phyloP scores from a whole-genome alignment of 2,797 vertebrate species.

The Cichlasoma orientale region DNA sequence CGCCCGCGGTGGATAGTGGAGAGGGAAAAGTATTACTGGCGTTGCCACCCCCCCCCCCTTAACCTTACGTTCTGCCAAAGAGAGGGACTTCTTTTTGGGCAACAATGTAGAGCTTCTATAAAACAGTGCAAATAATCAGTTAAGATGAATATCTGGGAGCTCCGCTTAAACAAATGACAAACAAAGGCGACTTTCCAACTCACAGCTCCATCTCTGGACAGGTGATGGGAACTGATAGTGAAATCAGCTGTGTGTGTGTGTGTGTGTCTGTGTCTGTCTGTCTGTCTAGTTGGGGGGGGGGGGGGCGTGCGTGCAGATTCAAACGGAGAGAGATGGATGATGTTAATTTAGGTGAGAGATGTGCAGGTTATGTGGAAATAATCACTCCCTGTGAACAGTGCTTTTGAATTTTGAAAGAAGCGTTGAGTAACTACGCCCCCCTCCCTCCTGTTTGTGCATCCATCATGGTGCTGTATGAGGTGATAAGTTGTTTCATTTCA shows the following conservation, averaged over 20 bases:
- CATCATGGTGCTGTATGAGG: slow-evolving; percentile 3
- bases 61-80: slow-evolving; percentile 19
- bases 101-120: slow-evolving; percentile 10
- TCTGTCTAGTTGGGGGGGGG: neutral
- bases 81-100: slow-evolving; percentile 5
- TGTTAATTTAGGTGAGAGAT: slow-evolving; percentile 73
- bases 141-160: slow-evolving; percentile 18
- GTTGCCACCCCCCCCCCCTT: neutral
- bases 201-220: slow-evolving; percentile 55
- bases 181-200: slow-evolving; percentile 29
- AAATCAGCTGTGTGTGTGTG: slow-evolving; percentile 1
- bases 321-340: slow-evolving; percentile 72
- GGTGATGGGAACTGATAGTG: slow-evolving; percentile 49
- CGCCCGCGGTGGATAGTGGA: slow-evolving; percentile 12
- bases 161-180: slow-evolving; percentile 28
- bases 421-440: slow-evolving; percentile 29
- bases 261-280: neutral
- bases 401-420: slow-evolving; percentile 55
- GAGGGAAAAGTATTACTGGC: slow-evolving; percentile 9
- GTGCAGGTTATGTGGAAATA: slow-evolving; percentile 71
- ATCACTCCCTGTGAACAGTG: slow-evolving; percentile 58
- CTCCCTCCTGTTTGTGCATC: slow-evolving; percentile 21
- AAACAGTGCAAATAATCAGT: slow-evolving; percentile 34
- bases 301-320: neutral
- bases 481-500: slow-evolving; percentile 27